A percentile compares a stretch with the other conserved stretches of the same genome.
Evolutionary conservation across 2,797 vertebrate species (phyloP).

Genomic region (Notolabrus celidotus): DNA sequence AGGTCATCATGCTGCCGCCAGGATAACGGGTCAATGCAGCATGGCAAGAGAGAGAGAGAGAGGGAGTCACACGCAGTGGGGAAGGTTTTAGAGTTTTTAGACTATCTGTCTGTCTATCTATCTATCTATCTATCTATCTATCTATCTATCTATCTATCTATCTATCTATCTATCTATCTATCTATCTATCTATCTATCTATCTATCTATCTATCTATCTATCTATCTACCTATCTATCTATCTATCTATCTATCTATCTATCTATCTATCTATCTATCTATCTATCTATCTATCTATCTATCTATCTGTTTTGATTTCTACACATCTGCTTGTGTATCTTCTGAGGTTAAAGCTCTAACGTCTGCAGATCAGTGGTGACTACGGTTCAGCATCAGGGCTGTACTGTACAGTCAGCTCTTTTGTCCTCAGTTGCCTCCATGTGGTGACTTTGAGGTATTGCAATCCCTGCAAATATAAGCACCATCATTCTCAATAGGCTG

Average conservation of each 20-base stretch:
- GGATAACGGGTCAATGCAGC: constrained; percentile 53
- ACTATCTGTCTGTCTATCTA: neutral
- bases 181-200: constrained; percentile 2
- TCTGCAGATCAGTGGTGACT: too few relatives aligned
- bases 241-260: too few relatives aligned
- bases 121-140: constrained; percentile 3
- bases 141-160: constrained; percentile 10
- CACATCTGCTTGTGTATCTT: constrained; percentile 2
- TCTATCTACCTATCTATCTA: too few relatives aligned
- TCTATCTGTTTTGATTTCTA: too few relatives aligned
- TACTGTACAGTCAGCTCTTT: neutral
- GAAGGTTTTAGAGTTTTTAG: too few relatives aligned
- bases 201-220: too few relatives aligned
- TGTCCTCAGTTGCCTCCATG: constrained; percentile 40
- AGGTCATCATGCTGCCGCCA: constrained; percentile 55
- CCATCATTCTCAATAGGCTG: too few relatives aligned
- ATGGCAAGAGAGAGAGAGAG: neutral
- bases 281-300: too few relatives aligned
- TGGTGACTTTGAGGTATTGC: constrained; percentile 41
- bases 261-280: too few relatives aligned
- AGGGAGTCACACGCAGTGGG: neutral
- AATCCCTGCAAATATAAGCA: neutral
- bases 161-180: constrained; percentile 6
- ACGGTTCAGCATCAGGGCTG: neutral
- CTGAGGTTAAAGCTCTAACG: too few relatives aligned